These are phyloP conservation scores for Danio tinwini DNA, from an alignment of 2,797 vertebrate species.

Conservation along the genomic window DNA sequence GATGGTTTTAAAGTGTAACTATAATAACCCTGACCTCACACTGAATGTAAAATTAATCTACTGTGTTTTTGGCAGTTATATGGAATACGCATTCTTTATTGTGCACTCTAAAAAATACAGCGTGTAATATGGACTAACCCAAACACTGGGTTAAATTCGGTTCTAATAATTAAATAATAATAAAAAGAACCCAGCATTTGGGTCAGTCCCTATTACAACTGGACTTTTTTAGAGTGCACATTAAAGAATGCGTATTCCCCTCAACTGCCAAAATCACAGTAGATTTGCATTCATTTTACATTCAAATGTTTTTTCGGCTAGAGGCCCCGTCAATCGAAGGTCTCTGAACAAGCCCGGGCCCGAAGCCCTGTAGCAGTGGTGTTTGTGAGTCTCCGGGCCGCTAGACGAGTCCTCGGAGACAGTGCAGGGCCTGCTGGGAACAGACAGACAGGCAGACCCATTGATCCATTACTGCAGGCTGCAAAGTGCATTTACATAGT, in stretches of 20 bases:
- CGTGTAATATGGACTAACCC: no score
- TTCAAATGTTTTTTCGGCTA: constrained; percentile 36
- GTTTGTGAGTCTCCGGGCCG: constrained; percentile 63
- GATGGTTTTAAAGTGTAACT: no score
- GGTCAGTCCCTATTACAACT: no score
- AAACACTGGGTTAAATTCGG: no score
- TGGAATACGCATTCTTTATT: no score
- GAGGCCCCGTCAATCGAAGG: neutral
- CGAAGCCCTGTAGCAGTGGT: constrained; percentile 43
- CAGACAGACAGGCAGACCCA: constrained; percentile 75
- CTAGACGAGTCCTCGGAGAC: constrained; percentile 74
- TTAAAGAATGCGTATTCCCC: constrained; percentile 7
- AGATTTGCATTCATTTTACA: constrained; percentile 40
- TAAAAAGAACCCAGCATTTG: no score
- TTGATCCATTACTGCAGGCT: constrained; percentile 79
- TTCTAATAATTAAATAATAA: no score
- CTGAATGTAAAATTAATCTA: no score
- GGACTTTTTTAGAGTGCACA: no score
- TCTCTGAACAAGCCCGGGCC: constrained; percentile 38
- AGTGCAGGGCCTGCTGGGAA: constrained; percentile 62
- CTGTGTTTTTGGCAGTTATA: no score
- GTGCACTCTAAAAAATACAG: no score
- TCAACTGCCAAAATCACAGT: neutral
- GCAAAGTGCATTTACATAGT: constrained; percentile 78
- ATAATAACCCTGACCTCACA: no score